Evolutionary conservation across 2,113 vertebrate species (phyloP).

Genomic region (Ptilonorhynchus violaceus): DNA sequence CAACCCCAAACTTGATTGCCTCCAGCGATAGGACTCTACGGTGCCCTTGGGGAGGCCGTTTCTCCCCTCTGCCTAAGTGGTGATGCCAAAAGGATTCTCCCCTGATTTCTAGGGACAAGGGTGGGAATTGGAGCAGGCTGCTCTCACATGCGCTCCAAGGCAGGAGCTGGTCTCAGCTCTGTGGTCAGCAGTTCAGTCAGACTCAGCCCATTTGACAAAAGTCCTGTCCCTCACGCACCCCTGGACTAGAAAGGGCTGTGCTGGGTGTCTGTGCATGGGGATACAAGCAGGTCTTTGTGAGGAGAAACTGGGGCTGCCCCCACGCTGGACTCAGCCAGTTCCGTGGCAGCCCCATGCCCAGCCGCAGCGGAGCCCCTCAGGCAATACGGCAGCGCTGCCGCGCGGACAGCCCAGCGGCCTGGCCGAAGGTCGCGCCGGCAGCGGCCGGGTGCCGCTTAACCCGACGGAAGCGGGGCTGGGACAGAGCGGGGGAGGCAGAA

Average conservation of each 20-base stretch:
- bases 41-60: too few relatives aligned
- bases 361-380: too few relatives aligned
- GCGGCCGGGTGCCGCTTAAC: rapidly evolving
- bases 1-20: too few relatives aligned
- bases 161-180: not conserved
- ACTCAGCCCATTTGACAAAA: not conserved
- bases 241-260: not conserved
- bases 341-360: rapidly evolving
- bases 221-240: not conserved
- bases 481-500: rapidly evolving
- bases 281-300: not conserved
- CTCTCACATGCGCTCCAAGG: rapidly evolving
- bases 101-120: rapidly evolving
- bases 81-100: not conserved
- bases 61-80: not conserved
- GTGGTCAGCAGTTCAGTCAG: not conserved
- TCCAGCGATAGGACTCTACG: too few relatives aligned
- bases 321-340: rapidly evolving
- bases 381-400: rapidly evolving
- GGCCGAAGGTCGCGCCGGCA: rapidly evolving
- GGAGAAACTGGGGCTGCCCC: not conserved
- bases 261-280: too few relatives aligned
- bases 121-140: not conserved
- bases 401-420: rapidly evolving
- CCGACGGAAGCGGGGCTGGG: too few relatives aligned